Conservation (phyloP, 2,888 invertebrate species). For the Caenorhabditis sp. region DNA sequence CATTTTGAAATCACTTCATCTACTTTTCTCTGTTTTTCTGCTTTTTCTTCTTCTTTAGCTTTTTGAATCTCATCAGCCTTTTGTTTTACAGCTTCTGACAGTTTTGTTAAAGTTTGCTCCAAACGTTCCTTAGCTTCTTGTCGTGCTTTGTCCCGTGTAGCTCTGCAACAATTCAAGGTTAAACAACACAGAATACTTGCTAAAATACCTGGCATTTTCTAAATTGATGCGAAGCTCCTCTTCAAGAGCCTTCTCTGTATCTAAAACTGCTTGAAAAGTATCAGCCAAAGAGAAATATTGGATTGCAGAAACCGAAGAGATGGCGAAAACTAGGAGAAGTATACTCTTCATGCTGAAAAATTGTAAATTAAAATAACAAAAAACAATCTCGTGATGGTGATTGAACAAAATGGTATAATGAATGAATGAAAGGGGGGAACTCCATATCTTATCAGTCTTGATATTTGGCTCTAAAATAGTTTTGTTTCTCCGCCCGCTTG, state of each 20-base stretch:
- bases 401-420: conserved; percentile 5
- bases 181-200: no score
- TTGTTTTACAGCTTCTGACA: conserved; percentile 27
- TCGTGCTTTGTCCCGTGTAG: conserved; percentile 12
- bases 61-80: conserved; percentile 29
- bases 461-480: conserved; percentile 39
- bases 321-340: conserved; percentile 8
- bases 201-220: conserved; percentile 15
- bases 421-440: no score
- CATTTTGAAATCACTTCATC: conserved; percentile 27
- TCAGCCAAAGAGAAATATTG: conserved; percentile 36
- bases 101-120: conserved; percentile 15
- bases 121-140: conserved; percentile 16
- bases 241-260: conserved; percentile 38
- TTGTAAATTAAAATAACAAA: conserved; percentile 3
- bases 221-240: conserved; percentile 32
- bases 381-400: conserved; percentile 5
- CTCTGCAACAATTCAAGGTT: neutral
- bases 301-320: neutral
- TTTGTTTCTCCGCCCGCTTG: neutral
- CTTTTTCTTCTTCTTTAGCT: conserved; percentile 25
- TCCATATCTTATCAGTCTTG: conserved; percentile 37
- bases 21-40: conserved; percentile 21
- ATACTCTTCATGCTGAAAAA: conserved; percentile 23
- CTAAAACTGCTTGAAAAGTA: conserved; percentile 37